Base-by-base conservation (phyloP, 2,888 invertebrate genomes). In the Rotaria magnacalcarata region DNA sequence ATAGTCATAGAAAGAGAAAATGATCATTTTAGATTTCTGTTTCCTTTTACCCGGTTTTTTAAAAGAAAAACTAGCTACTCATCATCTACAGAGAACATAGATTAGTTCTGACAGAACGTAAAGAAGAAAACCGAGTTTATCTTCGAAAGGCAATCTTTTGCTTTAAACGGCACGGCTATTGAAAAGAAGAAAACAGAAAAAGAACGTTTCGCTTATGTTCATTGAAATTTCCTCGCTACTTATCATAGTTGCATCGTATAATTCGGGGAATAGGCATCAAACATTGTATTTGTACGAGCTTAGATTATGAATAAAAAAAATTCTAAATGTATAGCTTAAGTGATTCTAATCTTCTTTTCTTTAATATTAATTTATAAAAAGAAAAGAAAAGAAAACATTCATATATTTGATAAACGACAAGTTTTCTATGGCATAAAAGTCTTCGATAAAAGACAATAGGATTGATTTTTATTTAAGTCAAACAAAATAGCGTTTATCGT, bases 11-110 rank as follows among this genome's bases (percentile, higher is more conserved):
- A 67, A 34, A 67, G 10, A 34, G 67, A 67, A 67, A 67, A 67
- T 67, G 67, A 67, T 67, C 67, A 67, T 67, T 34, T 67, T 67
- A 67, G 34, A 67, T 34, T 67, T 67, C 67, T 34, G 6, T 67
- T 27, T 47, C 14, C 0, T 3, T 27, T 67, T 34, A 19, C 5
- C 16, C 50, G 10, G 50, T 50, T 50, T 14, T 34, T 14, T 16
- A 34, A 34, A 67, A 67, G 67, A 67, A 67, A 67, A 52, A 14
- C 11, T 0, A 67, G 27, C 34, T 67, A 67, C 16, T 34, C 34
- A 67, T 41, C 67, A 67, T 67, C 19, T 67, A 11, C 8, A 67
- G 67, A 67, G 19, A 67, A 67, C 67, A 67, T 67, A 34, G 4
- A 67, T 67, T 67, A 27, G 11, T 67, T 34, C 19, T 34, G 27